These are phyloP conservation scores for Nephotettix cincticeps DNA, from an alignment of 1,140 invertebrate species.

Conservation along the genomic window DNA sequence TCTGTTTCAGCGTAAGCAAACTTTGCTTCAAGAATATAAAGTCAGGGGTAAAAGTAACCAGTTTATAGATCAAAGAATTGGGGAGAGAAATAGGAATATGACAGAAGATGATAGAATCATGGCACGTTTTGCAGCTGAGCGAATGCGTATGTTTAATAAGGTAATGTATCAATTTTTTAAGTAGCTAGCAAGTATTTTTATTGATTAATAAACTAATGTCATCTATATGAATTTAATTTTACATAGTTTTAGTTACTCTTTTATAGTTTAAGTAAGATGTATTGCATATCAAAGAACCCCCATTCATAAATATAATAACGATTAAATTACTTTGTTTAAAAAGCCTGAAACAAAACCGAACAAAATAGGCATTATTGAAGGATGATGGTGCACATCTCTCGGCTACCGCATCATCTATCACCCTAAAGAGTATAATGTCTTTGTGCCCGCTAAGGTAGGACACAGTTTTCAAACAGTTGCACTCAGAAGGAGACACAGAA, in stretches of 20 bases:
- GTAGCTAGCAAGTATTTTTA: too few relatives aligned
- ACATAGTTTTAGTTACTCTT: neutral
- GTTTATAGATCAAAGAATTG: constrained; percentile 84
- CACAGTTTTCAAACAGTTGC: too few relatives aligned
- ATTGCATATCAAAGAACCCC: too few relatives aligned
- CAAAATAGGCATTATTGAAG: too few relatives aligned
- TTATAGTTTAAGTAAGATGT: neutral
- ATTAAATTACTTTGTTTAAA: too few relatives aligned
- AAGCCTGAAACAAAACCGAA: too few relatives aligned
- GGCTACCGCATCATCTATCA: too few relatives aligned
- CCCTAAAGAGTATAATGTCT: too few relatives aligned
- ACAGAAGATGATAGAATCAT: constrained; percentile 80
- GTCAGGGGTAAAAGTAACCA: constrained; percentile 79
- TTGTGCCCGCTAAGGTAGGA: too few relatives aligned
- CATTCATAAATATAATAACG: too few relatives aligned
- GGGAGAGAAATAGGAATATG: constrained; percentile 70
- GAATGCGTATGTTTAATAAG: constrained; percentile 65
- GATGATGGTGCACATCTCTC: too few relatives aligned
- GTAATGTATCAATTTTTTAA: constrained; percentile 40
- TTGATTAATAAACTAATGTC: neutral
- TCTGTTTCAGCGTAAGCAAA: constrained; percentile 69
- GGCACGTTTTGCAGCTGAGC: constrained; percentile 78
- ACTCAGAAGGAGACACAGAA: too few relatives aligned
- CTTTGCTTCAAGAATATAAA: constrained; percentile 81
- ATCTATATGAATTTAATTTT: neutral